Evolutionary conservation across 1,140 invertebrate genomes (phyloP), one percentile per base, ranked within the genome.

Genomic region (Mactra quadrangularis): DNA sequence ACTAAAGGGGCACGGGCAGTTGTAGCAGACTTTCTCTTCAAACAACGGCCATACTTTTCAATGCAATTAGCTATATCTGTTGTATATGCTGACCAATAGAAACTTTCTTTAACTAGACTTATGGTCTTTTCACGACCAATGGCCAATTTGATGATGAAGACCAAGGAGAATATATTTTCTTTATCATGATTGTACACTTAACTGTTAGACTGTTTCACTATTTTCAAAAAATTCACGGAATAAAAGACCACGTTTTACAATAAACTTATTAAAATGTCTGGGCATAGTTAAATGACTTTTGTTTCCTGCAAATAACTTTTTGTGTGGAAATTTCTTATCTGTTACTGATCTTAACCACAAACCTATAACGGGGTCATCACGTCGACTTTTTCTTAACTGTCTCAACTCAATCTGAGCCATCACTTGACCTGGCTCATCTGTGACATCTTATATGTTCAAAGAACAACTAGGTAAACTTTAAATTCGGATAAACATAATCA

Each of bases 141-240:
- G 68, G n/a, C 68, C 68, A 27, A 50, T n/a, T 15, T 72, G 25
- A 47, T 53, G 27, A 31, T 72, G 68, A 13, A 72, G 53, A 47
- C 68, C 11, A 13, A 13, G 3, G 7, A 68, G 13, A 9, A 68
- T 31, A 9, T 68, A 35, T 41, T 45, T 47, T 25, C 64, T 68
- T 41, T 33, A 68, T 33, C n/a, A 27, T 13, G 17, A 38, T 4
- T 31, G 64, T 45, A 72, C 17, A 27, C 17, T 47, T 4, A 53
- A 27, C 45, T 72, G 68, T 52, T 31, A 6, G 6, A 52, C n/a
- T n/a, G n/a, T 55, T 55, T 55, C n/a, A 11, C 17, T 55, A 55
- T 55, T 55, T 22, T n/a, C 52, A 55, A 55, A 22, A 7, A 22
- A 22, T 55, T 15, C 52, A 55, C n/a, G n/a, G 7, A 55, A 6